A percentile compares a stretch with the other conserved stretches of the same genome.
These are phyloP conservation scores for Ellobium chinense DNA, from an alignment of 2,888 invertebrate genomes.

Conservation along the genomic window DNA sequence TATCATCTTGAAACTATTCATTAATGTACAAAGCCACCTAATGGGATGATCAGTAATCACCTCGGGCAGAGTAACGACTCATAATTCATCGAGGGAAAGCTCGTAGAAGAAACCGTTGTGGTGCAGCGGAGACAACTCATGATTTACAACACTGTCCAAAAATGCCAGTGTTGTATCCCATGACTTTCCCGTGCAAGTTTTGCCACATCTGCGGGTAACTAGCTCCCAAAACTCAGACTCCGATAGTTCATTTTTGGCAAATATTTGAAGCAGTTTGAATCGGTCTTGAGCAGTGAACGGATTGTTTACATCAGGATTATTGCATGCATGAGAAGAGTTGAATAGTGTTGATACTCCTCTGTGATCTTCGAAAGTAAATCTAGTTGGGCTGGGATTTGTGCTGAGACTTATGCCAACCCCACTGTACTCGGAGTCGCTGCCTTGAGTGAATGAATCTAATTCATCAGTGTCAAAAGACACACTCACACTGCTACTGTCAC, in stretches of 20 bases:
- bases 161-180: conserved; percentile 12
- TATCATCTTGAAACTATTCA: no score
- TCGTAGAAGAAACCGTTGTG: conserved; percentile 9
- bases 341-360: neutral
- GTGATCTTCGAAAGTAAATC: neutral
- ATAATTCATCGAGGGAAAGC: conserved; percentile 13
- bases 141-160: conserved; percentile 4
- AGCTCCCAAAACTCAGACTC: conserved; percentile 58
- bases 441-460: neutral
- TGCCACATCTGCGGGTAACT: conserved; percentile 4
- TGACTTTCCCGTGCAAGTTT: neutral
- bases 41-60: no score
- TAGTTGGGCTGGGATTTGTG: neutral
- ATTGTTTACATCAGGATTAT: neutral
- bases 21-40: no score
- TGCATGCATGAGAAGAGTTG: neutral
- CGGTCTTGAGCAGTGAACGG: conserved; percentile 29
- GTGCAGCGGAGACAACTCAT: conserved; percentile 33
- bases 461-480: neutral
- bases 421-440: neutral
- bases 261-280: conserved; percentile 46
- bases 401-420: neutral
- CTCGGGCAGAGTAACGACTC: no score
- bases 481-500: neutral
- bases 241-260: conserved; percentile 65